Evolutionary conservation across 1,140 invertebrate species (phyloP).

Genomic region (Atta colombica): DNA sequence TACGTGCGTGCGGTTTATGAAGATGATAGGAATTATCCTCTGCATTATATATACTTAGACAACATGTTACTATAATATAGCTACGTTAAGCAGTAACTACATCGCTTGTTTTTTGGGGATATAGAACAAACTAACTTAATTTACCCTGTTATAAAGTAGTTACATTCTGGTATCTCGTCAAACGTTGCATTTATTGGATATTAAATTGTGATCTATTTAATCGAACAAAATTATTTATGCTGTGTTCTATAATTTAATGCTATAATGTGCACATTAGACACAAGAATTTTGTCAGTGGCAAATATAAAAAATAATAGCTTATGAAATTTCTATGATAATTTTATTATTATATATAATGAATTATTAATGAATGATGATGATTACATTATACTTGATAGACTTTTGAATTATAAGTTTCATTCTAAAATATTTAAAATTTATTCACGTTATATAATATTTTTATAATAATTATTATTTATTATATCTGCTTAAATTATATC

Average conservation of each 20-base stretch:
- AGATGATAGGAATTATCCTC: conserved; percentile 57
- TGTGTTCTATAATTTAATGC: not conserved
- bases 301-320: not conserved
- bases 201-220: conserved; percentile 8
- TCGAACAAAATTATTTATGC: conserved; percentile 16
- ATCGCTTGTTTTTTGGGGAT: not conserved
- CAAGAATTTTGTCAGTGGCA: not conserved
- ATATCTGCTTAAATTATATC: not conserved
- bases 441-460: not conserved
- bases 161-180: not conserved
- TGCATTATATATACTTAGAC: conserved; percentile 37
- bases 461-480: not conserved
- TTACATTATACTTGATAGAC: not conserved
- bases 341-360: no score
- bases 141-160: conserved; percentile 15
- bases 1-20: conserved; percentile 37
- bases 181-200: conserved; percentile 13
- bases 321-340: not conserved
- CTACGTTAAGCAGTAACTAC: conserved; percentile 25
- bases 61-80: conserved; percentile 24
- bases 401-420: not conserved
- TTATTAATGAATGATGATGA: not conserved
- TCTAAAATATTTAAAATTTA: not conserved
- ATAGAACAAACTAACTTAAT: conserved; percentile 15
- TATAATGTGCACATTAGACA: not conserved